Base-by-base conservation (phyloP, 1,140 invertebrate genomes). In the Limonius californicus region DNA sequence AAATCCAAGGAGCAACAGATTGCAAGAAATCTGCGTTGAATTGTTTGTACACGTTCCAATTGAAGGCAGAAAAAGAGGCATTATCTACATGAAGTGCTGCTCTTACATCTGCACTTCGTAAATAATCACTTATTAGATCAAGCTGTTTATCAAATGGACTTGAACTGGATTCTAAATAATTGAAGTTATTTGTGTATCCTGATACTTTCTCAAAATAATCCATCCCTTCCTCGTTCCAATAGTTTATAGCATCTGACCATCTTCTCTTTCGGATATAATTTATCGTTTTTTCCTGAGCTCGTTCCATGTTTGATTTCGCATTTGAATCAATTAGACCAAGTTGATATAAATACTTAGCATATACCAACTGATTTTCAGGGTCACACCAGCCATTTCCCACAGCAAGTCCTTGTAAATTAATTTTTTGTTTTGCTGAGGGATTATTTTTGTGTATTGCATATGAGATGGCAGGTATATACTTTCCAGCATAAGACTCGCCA, bases 341-440 rank as follows among this genome's bases (percentile, higher is more conserved):
- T 65, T 89, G 87, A 68, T 89, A 91, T 20, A 93, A 82, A 75
- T 87, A 90, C 76, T 85, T 81, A 19, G 88, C 86, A 77, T 93
- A 94, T 16, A 85, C 77, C 9, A 90, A 78, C 77, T 92, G 87
- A 59, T 87, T 82, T 12, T 82, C 78, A 0, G 91, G 91, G 78
- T 94, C 92, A 35, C 83, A 86, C 0, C 92, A 82, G 1, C 91
- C 92, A 76, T 94, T 91, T 4, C 91, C 92, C 59, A 95, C 94
- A 0, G 88, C 87, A 59, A 95, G 68, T 62, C 88, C 87, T 79
- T 87, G 79, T 1, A 90, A 70, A 74, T 89, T 89, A 18, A 90
- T 87, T n/a, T n/a, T n/a, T n/a, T n/a, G n/a, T n/a, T n/a, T n/a
- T n/a, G n/a, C n/a, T n/a, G n/a, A n/a, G n/a, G n/a, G n/a, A n/a